phyloP scores from a whole-genome alignment of 2,797 vertebrate genomes.

The Parotocinclus haroldoi region DNA sequence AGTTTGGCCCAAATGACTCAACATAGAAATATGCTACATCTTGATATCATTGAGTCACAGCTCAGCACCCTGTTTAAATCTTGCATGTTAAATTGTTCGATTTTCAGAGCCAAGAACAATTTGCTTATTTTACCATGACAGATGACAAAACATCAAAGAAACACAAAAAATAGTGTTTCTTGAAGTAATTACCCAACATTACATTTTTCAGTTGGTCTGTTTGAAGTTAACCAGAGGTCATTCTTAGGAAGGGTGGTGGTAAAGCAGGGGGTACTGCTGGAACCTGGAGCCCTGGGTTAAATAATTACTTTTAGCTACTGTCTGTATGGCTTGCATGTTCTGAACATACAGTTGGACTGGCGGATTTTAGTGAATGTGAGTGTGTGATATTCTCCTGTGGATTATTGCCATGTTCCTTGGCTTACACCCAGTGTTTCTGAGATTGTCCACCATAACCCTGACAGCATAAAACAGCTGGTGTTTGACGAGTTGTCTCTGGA shows the following conservation, averaged over 20 bases:
- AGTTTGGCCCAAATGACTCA: not conserved
- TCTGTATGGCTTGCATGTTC: too few species aligned
- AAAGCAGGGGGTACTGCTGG: too few species aligned
- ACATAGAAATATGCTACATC: not conserved
- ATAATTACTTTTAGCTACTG: too few species aligned
- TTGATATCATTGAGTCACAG: conserved; percentile 7
- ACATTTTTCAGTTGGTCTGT: not conserved
- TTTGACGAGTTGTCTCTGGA: too few species aligned
- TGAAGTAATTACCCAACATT: not conserved
- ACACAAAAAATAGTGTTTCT: not conserved
- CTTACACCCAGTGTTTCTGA: too few species aligned
- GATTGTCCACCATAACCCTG: too few species aligned
- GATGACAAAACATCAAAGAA: conserved; percentile 33
- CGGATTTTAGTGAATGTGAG: too few species aligned
- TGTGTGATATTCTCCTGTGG: too few species aligned
- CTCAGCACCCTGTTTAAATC: not conserved
- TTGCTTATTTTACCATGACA: conserved; percentile 12
- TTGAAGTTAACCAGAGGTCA: conserved; percentile 30
- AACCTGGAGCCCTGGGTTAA: too few species aligned
- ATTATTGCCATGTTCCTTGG: too few species aligned
- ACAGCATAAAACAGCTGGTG: too few species aligned
- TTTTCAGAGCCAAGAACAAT: conserved; percentile 18
- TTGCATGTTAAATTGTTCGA: conserved; percentile 6
- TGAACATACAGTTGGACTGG: too few species aligned
- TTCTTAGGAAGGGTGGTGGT: not conserved